Evolutionary conservation across 1,140 invertebrate genomes (phyloP), one percentile per base, ranked within the genome.

Genomic region (Armadillidium nasatum): DNA sequence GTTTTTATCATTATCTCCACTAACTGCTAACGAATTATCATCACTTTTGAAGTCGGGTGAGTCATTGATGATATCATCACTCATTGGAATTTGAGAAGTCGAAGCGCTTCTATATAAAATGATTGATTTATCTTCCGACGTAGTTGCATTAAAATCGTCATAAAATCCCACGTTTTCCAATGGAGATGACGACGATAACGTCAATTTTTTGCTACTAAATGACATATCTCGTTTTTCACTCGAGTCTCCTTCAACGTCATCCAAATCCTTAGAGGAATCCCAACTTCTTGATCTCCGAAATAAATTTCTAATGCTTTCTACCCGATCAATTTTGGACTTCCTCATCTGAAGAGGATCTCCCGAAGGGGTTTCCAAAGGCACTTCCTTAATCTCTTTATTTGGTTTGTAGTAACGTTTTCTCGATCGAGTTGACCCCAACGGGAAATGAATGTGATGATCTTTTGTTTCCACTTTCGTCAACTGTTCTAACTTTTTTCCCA

Each of bases 401-500:
- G 77, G 73, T 10, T 76, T 76, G 75, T 73, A 79, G 44, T 81
- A 76, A 69, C 76, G 76, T 69, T 75, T 74, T 33, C 78, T 77
- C 44, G 77, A 74, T n/a, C 80, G 77, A 7, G 80, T 79, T 44
- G 80, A 81, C 15, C 78, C 81, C 13, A 81, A 77, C 0, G 80
- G 80, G 71, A 81, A 81, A 73, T 80, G 78, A 73, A 82, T 82
- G 33, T 33, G 33, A 71, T 82, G 79, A 60, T 82, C 81, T 71
- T 77, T 77, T 76, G 76, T 76, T 76, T 91, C 89, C 44, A 87
- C 86, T 81, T 89, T 88, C 77, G 91, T 89, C 77, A 93, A 86
- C 79, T 91, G 88, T 82, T 93, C 91, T 82, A 93, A 86, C 83
- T 92, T 92, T 81, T 89, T 90, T 76, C 91, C 91, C 90, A 93